Evolutionary conservation across 2,888 invertebrate genomes (phyloP).

Genomic region (Ecliptopera silaceata): DNA sequence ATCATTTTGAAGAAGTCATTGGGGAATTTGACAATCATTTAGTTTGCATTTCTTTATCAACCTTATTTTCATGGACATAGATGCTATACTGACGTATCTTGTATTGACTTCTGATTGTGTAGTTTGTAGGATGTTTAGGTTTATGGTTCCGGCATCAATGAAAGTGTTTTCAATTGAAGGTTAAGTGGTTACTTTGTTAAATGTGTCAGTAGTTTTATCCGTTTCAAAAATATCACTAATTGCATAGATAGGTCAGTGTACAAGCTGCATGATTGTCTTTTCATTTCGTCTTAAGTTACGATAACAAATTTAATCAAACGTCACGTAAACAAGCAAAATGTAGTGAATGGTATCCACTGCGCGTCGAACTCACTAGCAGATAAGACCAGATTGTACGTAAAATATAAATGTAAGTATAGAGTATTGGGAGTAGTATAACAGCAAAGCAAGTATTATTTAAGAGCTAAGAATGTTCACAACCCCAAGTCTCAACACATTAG

Average conservation of each 20-base stretch:
- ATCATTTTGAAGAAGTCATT: not conserved
- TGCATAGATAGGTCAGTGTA: too few relatives aligned
- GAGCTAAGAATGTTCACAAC: not conserved
- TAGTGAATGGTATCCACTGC: too few relatives aligned
- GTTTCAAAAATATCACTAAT: not conserved
- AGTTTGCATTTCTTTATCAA: not conserved
- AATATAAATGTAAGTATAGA: too few relatives aligned
- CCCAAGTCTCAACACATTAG: slow-evolving; percentile 14
- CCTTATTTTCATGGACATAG: slow-evolving; percentile 4
- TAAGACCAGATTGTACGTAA: too few relatives aligned
- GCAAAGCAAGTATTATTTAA: too few relatives aligned
- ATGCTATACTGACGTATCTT: not conserved
- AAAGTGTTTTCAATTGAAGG: slow-evolving; percentile 31
- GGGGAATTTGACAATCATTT: not conserved
- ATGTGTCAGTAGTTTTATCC: slow-evolving; percentile 17
- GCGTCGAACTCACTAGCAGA: too few relatives aligned
- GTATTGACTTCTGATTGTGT: not conserved
- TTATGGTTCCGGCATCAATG: slow-evolving; percentile 25
- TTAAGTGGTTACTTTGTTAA: slow-evolving; percentile 17
- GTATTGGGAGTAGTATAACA: too few relatives aligned
- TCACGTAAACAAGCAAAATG: too few relatives aligned
- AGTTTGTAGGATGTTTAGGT: slow-evolving; percentile 10
- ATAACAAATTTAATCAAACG: too few relatives aligned
- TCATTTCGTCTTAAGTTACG: too few relatives aligned
- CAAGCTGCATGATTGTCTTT: too few relatives aligned